These are phyloP conservation scores for Mergus octosetaceus DNA, from an alignment of 2,797 vertebrate species.

Conservation along the genomic window DNA sequence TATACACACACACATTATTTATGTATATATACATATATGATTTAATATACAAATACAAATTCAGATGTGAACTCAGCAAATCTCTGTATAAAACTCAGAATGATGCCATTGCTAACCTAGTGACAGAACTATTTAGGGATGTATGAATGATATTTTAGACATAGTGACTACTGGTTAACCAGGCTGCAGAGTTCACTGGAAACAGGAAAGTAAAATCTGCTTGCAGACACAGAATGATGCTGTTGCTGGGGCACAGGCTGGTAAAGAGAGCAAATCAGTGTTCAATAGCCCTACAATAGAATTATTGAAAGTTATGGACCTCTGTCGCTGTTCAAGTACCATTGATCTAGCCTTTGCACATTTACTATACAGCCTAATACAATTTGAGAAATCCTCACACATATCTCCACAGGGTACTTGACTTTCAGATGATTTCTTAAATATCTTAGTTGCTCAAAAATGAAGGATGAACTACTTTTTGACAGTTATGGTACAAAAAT, in stretches of 20 bases:
- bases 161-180: neutral
- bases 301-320: neutral
- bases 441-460: neutral
- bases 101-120: neutral
- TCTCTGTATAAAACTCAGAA: neutral
- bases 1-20: neutral
- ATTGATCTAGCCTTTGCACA: neutral
- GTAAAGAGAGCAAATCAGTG: neutral
- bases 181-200: neutral
- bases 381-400: neutral
- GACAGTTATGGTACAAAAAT: neutral
- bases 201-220: neutral
- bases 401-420: neutral
- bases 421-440: neutral
- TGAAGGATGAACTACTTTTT: neutral
- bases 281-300: neutral
- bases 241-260: neutral
- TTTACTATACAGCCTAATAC: neutral
- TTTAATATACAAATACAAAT: neutral
- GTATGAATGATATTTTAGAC: neutral
- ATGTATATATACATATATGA: neutral
- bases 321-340: neutral
- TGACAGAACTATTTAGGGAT: neutral
- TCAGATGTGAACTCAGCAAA: neutral
- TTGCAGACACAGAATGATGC: neutral